Base-by-base conservation (phyloP, 2,113 vertebrate genomes). In the Lontra canadensis region DNA sequence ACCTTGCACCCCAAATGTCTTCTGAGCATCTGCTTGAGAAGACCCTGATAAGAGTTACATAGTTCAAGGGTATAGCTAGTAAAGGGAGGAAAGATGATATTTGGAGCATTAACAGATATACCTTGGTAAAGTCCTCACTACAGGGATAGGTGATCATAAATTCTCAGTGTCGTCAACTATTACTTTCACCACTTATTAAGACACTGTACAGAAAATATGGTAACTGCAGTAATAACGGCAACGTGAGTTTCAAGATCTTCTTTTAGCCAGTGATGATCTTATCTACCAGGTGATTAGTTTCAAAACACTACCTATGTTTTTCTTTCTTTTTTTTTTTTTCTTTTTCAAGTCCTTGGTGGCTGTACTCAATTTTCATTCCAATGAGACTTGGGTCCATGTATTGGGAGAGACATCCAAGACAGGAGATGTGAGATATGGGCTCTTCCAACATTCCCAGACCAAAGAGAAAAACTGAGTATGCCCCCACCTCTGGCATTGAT, bases 361-460 rank as follows among this genome's bases (percentile, higher is more conserved):
- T 21, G 4, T 20, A 11, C 10, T 83, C 3, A 17, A 18, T 26
- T 80, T 71, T 92, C 61, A 42, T 25, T 49, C 74, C 47, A 81
- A 17, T 4, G 39, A 80, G 8, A 3, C 14, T 65, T 44, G 39
- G 10, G 5, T 78, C 63, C 44, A n/a, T 23, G 17, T 59, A 3
- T 3, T 21, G 13, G 78, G 49, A 90, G 2, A 10, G 47, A 76
- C 17, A 10, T 12, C 14, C 26, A 36, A 2, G 15, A 4, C 21
- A 59, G 3, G 4, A 25, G 10, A 21, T 9, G 17, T 1, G 23
- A 25, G 13, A 26, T 0, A 1, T 0, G 13, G n/a, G 1, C 3
- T 49, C 49, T 61, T 42, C 42, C n/a, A 42, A 55, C 6, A 67
- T 26, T 39, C 5, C 12, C 47, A 23, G 26, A 11, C 23, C n/a